phyloP scores from a whole-genome alignment of 2,797 vertebrate species.

The Enteromius anoplus region DNA sequence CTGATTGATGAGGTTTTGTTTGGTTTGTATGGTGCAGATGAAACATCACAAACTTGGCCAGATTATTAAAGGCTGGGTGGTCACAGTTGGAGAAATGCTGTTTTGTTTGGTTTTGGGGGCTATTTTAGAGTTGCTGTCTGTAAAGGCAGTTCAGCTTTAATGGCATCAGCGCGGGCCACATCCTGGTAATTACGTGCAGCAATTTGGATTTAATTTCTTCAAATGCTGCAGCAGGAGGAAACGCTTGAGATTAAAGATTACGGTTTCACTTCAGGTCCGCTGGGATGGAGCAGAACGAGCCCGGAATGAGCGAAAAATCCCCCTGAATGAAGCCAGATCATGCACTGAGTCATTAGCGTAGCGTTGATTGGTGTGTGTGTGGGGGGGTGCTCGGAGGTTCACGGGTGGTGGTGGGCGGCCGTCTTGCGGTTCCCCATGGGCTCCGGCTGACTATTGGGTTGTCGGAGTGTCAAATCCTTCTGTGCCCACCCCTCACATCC shows the following conservation, averaged over 20 bases:
- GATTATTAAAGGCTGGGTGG: constrained; percentile 34
- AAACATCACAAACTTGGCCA: constrained; percentile 17
- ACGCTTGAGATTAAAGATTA: constrained; percentile 66
- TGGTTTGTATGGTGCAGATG: constrained; percentile 12
- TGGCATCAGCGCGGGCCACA: constrained; percentile 55
- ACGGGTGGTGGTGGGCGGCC: neutral
- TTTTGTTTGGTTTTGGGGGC: constrained; percentile 44
- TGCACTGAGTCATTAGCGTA: constrained; percentile 63
- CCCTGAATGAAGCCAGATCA: constrained; percentile 53
- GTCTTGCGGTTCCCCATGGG: constrained; percentile 55
- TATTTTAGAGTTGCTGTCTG: constrained; percentile 28
- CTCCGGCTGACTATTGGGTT: constrained; percentile 57
- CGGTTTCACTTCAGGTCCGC: constrained; percentile 60
- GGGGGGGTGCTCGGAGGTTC: constrained; percentile 6
- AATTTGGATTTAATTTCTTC: constrained; percentile 66
- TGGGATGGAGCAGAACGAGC: constrained; percentile 55
- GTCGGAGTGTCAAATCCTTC: constrained; percentile 55
- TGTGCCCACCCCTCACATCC: constrained; percentile 44
- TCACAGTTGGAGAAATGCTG: constrained; percentile 30
- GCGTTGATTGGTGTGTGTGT: constrained; percentile 16
- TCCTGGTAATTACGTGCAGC: constrained; percentile 64
- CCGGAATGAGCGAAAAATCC: constrained; percentile 49
- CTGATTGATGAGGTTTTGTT: constrained; percentile 39
- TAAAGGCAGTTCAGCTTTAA: constrained; percentile 51
- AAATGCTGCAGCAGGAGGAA: constrained; percentile 61